Percentiles rank a stretch among this genome's conserved stretches.
phyloP scores from a whole-genome alignment of 2,113 vertebrate genomes.

The Pollimyrus isidori region DNA sequence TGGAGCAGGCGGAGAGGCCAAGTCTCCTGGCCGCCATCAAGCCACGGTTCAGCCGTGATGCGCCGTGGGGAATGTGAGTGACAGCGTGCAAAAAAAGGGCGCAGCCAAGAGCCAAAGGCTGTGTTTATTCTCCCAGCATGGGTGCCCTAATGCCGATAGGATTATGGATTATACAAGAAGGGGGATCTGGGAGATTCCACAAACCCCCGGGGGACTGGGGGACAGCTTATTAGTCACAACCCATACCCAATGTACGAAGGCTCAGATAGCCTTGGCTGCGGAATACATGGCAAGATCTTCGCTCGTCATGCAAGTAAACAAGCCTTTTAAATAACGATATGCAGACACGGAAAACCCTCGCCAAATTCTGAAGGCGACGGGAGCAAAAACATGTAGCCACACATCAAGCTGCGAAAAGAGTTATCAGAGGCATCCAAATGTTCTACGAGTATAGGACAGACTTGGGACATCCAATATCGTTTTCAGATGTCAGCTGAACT shows the following conservation, averaged over 20 bases:
- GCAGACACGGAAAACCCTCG: neutral
- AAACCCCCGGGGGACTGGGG: constrained; percentile 4
- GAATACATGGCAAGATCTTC: neutral
- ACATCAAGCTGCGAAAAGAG: neutral
- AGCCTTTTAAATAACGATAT: neutral
- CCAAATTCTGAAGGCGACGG: neutral
- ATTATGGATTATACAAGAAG: constrained; percentile 21
- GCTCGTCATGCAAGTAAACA: neutral
- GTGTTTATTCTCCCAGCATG: constrained; percentile 25
- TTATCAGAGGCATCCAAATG: neutral
- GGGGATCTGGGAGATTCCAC: constrained; percentile 7
- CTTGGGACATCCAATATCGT: neutral
- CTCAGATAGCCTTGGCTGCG: neutral
- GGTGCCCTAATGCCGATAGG: constrained; percentile 5
- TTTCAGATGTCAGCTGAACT: neutral
- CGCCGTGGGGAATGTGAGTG: neutral
- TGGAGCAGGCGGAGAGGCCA: neutral
- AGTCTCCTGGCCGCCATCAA: neutral
- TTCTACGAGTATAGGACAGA: neutral
- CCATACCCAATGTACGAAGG: neutral
- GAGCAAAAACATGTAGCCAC: neutral
- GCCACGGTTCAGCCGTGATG: neutral
- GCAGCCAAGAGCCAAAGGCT: neutral
- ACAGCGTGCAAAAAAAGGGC: neutral
- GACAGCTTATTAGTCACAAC: constrained; percentile 9